These are phyloP conservation scores for Choreutis nemorana DNA, from an alignment of 2,888 invertebrate species.

Conservation along the genomic window DNA sequence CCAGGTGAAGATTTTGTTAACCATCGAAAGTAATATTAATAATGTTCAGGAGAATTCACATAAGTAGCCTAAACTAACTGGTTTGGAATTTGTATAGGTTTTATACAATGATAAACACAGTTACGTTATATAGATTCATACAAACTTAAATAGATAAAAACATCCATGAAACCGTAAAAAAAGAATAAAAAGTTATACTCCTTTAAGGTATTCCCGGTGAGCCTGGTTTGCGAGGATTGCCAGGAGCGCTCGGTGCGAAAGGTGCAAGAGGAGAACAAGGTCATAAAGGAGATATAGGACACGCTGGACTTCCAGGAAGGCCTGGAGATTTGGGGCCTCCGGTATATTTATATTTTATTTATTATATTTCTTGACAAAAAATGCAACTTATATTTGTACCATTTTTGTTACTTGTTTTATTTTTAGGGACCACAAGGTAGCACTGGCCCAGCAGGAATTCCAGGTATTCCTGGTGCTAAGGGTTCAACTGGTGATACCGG, in stretches of 20 bases:
- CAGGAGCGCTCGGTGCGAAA: constrained; percentile 74
- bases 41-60: neutral
- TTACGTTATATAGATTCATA: neutral
- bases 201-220: constrained; percentile 69
- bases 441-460: constrained; percentile 71
- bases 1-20: constrained; percentile 35
- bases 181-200: neutral
- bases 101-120: neutral
- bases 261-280: constrained; percentile 81
- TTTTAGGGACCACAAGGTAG: constrained; percentile 79
- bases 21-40: no score
- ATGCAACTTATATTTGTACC: neutral
- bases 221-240: constrained; percentile 66
- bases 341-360: constrained; percentile 35
- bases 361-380: neutral
- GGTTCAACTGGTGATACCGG: constrained; percentile 76
- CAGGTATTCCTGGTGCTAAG: constrained; percentile 74
- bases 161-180: neutral
- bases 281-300: constrained; percentile 76
- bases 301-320: constrained; percentile 79
- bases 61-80: neutral
- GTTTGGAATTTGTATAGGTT: neutral
- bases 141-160: neutral
- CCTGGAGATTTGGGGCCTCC: constrained; percentile 78
- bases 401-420: constrained; percentile 6